A percentile compares a stretch with the other conserved stretches of the same genome.
Evolutionary conservation across 2,113 vertebrate genomes (phyloP).

Genomic region (Pelecanus crispus): DNA sequence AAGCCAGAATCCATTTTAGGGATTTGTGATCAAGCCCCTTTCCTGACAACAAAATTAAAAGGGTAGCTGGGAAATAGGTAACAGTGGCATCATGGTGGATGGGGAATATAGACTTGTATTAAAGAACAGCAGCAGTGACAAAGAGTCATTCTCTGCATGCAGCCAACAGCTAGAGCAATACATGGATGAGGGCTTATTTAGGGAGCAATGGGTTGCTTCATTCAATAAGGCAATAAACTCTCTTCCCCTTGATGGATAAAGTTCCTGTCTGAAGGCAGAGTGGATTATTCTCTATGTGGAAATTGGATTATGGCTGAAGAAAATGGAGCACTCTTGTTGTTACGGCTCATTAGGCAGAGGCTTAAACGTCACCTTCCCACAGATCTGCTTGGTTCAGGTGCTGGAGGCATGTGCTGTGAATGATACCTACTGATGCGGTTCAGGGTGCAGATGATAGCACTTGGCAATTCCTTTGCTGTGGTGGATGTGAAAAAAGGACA

Average conservation of each 20-base stretch:
- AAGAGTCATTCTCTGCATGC: background rate
- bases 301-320: conserved; percentile 49
- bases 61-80: background rate
- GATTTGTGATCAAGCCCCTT: background rate
- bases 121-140: background rate
- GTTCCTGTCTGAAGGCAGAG: background rate
- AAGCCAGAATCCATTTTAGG: background rate
- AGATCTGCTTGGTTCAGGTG: background rate
- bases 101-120: background rate
- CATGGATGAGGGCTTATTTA: background rate
- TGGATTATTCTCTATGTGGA: conserved; percentile 39
- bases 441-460: background rate
- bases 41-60: background rate
- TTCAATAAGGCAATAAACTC: conserved; percentile 18
- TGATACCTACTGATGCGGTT: accelerated
- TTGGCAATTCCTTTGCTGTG: background rate
- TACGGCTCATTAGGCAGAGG: background rate
- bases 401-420: accelerated
- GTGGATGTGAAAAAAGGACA: background rate
- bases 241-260: conserved; percentile 1
- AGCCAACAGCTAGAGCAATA: background rate
- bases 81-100: background rate
- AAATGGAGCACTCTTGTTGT: conserved; percentile 13
- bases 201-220: background rate
- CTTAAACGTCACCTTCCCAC: background rate